phyloP scores from a whole-genome alignment of 2,113 vertebrate genomes.

The Python bivittatus region DNA sequence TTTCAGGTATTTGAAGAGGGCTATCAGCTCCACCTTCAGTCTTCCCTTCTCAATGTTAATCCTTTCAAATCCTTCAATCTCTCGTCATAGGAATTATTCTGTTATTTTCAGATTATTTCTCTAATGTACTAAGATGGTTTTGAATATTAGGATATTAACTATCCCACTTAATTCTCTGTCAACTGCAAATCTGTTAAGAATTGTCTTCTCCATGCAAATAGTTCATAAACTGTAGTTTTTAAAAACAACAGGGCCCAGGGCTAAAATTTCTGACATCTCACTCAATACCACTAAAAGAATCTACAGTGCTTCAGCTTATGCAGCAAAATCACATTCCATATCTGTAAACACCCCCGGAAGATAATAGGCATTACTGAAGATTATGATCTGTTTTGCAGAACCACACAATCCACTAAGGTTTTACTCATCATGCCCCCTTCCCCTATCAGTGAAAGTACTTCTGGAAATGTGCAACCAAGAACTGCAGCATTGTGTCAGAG shows the following conservation, averaged over 20 bases:
- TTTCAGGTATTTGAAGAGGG: not conserved
- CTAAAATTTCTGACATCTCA: not conserved
- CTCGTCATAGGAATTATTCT: not conserved
- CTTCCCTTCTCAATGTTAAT: not conserved
- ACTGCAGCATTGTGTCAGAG: not conserved
- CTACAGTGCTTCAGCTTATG: not conserved
- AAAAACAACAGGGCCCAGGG: not conserved
- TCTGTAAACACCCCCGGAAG: not conserved
- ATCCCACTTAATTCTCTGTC: not conserved
- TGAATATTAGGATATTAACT: not conserved
- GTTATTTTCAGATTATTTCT: not conserved
- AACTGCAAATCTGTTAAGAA: not conserved
- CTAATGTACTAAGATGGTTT: not conserved
- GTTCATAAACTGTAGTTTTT: not conserved
- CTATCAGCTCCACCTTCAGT: not conserved
- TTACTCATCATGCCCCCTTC: not conserved
- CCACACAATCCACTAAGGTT: not conserved
- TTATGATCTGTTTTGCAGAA: not conserved
- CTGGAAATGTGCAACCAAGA: not conserved
- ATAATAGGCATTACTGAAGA: not conserved
- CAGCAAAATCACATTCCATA: not conserved
- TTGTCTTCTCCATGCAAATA: not conserved
- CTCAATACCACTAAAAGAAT: not conserved
- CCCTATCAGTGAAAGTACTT: too few relatives aligned
- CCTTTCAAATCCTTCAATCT: not conserved